Conservation (phyloP, 2,113 vertebrate genomes). For the Mirounga angustirostris region DNA sequence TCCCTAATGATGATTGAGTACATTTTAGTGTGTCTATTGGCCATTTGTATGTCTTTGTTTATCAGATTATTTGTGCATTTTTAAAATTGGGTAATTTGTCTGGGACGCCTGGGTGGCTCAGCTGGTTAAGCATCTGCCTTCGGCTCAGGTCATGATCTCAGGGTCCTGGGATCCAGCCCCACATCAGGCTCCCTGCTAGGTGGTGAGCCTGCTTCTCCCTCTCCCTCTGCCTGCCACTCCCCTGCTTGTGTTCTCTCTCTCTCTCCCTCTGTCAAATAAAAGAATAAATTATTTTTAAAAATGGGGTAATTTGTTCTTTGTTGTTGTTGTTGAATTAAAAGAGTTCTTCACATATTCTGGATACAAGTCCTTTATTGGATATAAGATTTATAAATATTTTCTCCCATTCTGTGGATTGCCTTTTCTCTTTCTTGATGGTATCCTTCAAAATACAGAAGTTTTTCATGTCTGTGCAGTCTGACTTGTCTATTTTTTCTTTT, state of each 20-base stretch:
- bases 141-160: too few relatives aligned
- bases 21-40: neutral
- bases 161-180: too few relatives aligned
- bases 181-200: too few relatives aligned
- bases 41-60: conserved; percentile 24
- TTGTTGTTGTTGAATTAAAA: neutral
- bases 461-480: neutral
- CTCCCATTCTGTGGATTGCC: neutral
- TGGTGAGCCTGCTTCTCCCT: too few relatives aligned
- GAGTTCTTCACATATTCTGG: neutral
- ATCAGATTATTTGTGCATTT: neutral
- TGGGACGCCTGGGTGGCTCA: too few relatives aligned
- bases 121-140: too few relatives aligned
- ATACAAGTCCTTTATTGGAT: neutral
- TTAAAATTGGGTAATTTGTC: neutral
- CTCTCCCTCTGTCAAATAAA: too few relatives aligned
- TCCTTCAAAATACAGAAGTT: neutral
- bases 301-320: neutral
- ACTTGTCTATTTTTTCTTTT: neutral
- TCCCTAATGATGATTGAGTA: neutral
- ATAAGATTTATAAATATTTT: conserved; percentile 26
- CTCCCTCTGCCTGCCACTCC: too few relatives aligned
- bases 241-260: too few relatives aligned
- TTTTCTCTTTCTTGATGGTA: neutral
- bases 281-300: neutral